Evolutionary conservation across 2,113 vertebrate genomes (phyloP), one percentile per base, ranked within the genome.

Genomic region (Cairina moschata): DNA sequence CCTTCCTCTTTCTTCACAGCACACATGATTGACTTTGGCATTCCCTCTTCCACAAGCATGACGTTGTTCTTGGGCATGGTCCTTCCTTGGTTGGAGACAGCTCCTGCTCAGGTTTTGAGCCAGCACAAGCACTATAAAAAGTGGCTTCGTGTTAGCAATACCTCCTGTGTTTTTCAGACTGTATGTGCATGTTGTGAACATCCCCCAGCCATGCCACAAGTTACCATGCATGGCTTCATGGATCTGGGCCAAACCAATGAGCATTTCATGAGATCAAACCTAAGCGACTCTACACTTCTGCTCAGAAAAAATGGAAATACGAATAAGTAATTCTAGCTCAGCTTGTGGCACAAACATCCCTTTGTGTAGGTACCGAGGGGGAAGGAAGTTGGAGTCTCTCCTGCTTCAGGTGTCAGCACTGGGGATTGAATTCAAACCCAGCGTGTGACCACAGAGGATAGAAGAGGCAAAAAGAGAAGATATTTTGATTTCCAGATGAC

Each of bases 181-280:
- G 66, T 18, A 16, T n/a, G 52, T 28, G 9, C 22, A 58, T 18
- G 0, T 17, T 25, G 38, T 18, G 68, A 62, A 69, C 2, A 0
- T 84, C 14, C 52, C 40, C 38, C 38, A 68, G 48, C 8, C 4
- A 0, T 17, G 63, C 59, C 40, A 5, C 1, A 1, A 48, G 75
- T 29, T 46, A 21, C 63, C 25, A 0, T 2, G 36, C 7, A 1
- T 7, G 16, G 38, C 38, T 20, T 40, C 1, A 0, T 5, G 6
- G 75, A n/a, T 11, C 54, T 12, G 36, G 54, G 50, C 44, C 81
- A 76, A 80, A 71, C 48, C 23, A 65, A 54, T 8, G 34, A 22
- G 38, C 6, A 17, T 31, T 62, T 71, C 73, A 50, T 29, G 29
- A 65, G 72, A 65, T 46, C 55, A 62, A 85, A 36, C 15, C 48